These are phyloP conservation scores for Elysia crispata DNA, from an alignment of 2,888 invertebrate genomes.

Conservation along the genomic window DNA sequence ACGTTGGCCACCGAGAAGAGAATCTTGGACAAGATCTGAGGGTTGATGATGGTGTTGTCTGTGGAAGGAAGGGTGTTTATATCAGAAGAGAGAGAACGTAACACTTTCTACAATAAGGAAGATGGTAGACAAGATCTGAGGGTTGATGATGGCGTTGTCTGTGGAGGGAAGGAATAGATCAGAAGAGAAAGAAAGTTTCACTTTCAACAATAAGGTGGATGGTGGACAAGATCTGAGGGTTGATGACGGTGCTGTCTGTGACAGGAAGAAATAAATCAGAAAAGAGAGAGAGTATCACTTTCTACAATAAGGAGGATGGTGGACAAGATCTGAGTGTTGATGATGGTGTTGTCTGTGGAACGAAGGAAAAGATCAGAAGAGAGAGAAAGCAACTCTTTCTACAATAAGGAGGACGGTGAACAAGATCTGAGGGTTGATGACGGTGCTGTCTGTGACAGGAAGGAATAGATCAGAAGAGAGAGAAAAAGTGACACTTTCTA, in stretches of 20 bases:
- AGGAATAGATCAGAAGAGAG: neutral
- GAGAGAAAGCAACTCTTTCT: constrained; percentile 58
- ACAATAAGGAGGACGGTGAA: constrained; percentile 59
- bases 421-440: constrained; percentile 56
- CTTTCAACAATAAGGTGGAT: constrained; percentile 61
- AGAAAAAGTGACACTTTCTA: constrained; percentile 60
- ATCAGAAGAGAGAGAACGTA: constrained; percentile 40
- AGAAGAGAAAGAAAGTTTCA: constrained; percentile 50
- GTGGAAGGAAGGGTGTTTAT: constrained; percentile 24
- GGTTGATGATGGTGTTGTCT: constrained; percentile 54
- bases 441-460: constrained; percentile 44
- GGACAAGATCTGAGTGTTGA: constrained; percentile 57
- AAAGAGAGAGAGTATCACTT: constrained; percentile 54
- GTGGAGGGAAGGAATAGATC: constrained; percentile 11
- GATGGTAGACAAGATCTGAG: constrained; percentile 56
- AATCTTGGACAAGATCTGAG: constrained; percentile 56
- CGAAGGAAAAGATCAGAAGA: neutral
- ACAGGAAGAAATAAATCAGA: neutral
- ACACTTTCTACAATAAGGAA: constrained; percentile 63
- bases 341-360: constrained; percentile 50
- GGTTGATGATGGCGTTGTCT: constrained; percentile 54
- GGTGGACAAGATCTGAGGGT: constrained; percentile 57
- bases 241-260: constrained; percentile 51
- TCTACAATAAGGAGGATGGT: constrained; percentile 60
- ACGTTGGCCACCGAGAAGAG: constrained; percentile 64